These are phyloP conservation scores for Unio pictorum DNA, from an alignment of 2,888 invertebrate species.

Conservation along the genomic window DNA sequence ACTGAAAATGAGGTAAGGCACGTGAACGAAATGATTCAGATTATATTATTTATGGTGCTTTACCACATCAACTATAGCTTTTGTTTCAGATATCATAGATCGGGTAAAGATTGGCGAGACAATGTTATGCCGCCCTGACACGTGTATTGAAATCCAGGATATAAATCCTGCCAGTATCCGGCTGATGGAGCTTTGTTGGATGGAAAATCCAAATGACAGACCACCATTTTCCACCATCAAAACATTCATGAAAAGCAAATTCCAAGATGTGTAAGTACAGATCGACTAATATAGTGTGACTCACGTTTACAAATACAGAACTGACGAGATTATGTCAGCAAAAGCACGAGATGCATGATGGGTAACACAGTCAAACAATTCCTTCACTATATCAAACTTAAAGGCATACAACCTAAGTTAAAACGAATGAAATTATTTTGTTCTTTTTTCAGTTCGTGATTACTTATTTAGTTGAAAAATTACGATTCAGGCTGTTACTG, in stretches of 20 bases:
- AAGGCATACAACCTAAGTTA: too few species aligned
- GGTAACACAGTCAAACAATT: not conserved
- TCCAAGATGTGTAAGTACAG: slow-evolving; percentile 47
- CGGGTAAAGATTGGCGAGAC: slow-evolving; percentile 31
- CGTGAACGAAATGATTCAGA: too few species aligned
- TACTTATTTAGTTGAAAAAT: too few species aligned
- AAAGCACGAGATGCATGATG: slow-evolving; percentile 5
- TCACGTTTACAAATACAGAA: not conserved
- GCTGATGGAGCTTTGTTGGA: slow-evolving; percentile 56
- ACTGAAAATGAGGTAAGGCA: too few species aligned
- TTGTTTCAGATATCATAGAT: slow-evolving; percentile 43
- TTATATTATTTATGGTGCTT: too few species aligned
- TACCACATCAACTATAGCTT: not conserved
- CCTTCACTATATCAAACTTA: not conserved
- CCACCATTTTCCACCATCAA: slow-evolving; percentile 47
- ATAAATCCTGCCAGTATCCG: slow-evolving; percentile 28
- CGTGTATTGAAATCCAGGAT: slow-evolving; percentile 15
- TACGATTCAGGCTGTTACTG: too few species aligned
- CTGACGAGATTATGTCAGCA: not conserved
- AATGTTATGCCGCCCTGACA: slow-evolving; percentile 40
- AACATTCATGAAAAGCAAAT: slow-evolving; percentile 33
- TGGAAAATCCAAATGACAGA: slow-evolving; percentile 44
- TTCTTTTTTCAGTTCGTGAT: too few species aligned
- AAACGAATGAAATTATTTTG: too few species aligned
- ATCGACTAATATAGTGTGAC: not conserved